Evolutionary conservation across 2,888 invertebrate species (phyloP), one percentile per base, ranked within the genome.

Genomic region (Palloptera scutellata): DNA sequence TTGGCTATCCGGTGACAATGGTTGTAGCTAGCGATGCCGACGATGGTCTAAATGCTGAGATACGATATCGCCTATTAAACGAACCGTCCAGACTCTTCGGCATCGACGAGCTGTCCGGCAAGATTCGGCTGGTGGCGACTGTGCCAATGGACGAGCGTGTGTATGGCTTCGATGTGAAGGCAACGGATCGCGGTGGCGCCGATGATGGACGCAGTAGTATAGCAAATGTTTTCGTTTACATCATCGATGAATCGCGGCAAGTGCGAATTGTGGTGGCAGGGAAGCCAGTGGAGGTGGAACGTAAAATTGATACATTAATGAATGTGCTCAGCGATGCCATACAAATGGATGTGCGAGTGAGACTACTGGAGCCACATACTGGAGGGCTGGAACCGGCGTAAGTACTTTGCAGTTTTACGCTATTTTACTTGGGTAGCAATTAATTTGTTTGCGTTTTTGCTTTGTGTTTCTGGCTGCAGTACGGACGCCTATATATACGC

Each of bases 401-500:
- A 81, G 83, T 82, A 15, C 10, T 13, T n/a, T 41, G 42, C 8
- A 17, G 15, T 15, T 52, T 9, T 65, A 1, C 30, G 30, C 20
- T 58, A 19, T n/a, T n/a, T n/a, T n/a, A n/a, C 1, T 43, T 15
- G 63, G 59, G 40, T 17, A 57, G 12, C 20, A n/a, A n/a, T 6
- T 40, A 30, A 40, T 40, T 12, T 57, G 15, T 55, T 8, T 57
- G 0, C n/a, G 11, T 60, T 1, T 41, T 59, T 61, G 19, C 57
- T 72, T 71, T 72, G 66, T 69, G n/a, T n/a, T n/a, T n/a, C n/a
- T n/a, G n/a, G n/a, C 88, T 88, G 72, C 86, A 94, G 94, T 61
- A 95, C 95, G 30, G 94, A 95, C 77, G 88, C 95, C 86, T 94
- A 93, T 77, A 87, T 95, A 68, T 95, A 95, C 79, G 95, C 92